Conservation (phyloP, 2,113 vertebrate species). For the Campylomormyrus tamandua region DNA sequence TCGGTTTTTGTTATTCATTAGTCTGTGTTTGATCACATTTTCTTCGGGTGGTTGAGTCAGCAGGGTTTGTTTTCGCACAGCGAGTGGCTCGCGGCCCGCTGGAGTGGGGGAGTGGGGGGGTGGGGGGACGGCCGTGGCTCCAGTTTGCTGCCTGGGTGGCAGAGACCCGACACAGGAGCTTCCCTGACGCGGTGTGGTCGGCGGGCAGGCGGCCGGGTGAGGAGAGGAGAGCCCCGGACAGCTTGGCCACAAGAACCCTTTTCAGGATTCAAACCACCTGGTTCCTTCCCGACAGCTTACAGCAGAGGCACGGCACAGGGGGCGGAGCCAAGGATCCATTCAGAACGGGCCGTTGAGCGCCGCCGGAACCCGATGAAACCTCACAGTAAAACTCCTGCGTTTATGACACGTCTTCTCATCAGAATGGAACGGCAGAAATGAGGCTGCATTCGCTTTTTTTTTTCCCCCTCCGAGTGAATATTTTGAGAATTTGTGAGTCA, state of each 20-base stretch:
- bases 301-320: conserved; percentile 1
- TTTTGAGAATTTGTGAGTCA: background rate
- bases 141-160: conserved; percentile 36
- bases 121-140: background rate
- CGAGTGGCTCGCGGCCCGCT: background rate
- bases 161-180: conserved; percentile 20
- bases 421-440: background rate
- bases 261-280: conserved; percentile 37
- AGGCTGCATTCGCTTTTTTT: background rate
- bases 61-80: conserved; percentile 5
- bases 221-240: background rate
- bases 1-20: conserved; percentile 5
- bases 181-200: conserved; percentile 37
- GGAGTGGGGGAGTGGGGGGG: too few species aligned
- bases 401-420: background rate
- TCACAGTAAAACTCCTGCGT: background rate
- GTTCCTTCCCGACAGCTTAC: background rate
- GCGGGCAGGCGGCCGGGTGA: background rate
- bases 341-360: background rate
- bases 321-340: background rate
- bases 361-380: background rate
- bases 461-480: background rate
- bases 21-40: background rate
- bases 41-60: background rate
- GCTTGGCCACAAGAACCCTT: conserved; percentile 31